A percentile compares a stretch with the other conserved stretches of the same genome.
phyloP scores from a whole-genome alignment of 2,888 invertebrate species.

The Rhyacophila evoluta region DNA sequence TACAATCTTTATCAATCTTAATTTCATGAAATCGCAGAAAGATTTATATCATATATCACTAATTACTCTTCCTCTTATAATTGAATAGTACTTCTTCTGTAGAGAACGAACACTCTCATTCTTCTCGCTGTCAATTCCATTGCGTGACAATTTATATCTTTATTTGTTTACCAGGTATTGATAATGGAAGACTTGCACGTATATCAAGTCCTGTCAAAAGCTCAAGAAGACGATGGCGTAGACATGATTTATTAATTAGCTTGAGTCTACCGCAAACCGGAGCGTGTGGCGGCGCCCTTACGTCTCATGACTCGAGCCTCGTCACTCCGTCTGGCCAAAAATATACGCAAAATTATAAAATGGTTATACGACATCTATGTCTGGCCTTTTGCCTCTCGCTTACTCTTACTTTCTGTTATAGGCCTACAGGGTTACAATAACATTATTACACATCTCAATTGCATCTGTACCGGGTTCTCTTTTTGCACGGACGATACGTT shows the following conservation, averaged over 20 bases:
- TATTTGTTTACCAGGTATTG: not conserved
- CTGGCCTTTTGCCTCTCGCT: not conserved
- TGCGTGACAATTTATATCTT: too few species aligned
- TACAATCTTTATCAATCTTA: too few species aligned
- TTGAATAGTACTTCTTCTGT: too few species aligned
- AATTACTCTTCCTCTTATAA: too few species aligned
- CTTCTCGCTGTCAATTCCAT: too few species aligned
- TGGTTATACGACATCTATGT: not conserved
- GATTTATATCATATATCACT: too few species aligned
- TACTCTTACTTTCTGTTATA: not conserved
- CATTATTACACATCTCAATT: too few species aligned
- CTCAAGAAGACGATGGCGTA: not conserved
- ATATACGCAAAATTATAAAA: slow-evolving; percentile 7
- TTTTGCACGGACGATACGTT: too few species aligned
- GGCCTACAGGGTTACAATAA: not conserved
- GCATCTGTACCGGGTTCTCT: too few species aligned
- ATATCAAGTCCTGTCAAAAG: not conserved
- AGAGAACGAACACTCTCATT: too few species aligned
- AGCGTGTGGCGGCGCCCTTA: not conserved
- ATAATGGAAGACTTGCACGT: not conserved
- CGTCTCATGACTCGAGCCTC: not conserved
- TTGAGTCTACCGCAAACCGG: not conserved
- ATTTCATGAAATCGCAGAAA: too few species aligned
- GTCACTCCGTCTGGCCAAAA: slow-evolving; percentile 2
- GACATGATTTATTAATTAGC: slow-evolving; percentile 12